These are phyloP conservation scores for Saccopteryx leptura DNA, from an alignment of 2,113 vertebrate species.

Conservation along the genomic window DNA sequence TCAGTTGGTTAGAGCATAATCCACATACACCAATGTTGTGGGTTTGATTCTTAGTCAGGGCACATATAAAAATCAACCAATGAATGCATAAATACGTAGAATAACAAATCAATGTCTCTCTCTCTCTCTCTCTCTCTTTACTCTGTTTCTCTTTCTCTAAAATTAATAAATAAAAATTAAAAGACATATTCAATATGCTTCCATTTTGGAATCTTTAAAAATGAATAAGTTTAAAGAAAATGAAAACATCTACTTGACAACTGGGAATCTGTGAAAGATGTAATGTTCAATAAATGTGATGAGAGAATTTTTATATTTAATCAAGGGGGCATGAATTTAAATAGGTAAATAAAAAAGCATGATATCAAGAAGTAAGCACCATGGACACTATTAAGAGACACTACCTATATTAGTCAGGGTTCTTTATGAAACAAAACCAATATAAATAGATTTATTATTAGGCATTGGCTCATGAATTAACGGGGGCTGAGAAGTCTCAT, in stretches of 20 bases:
- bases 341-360: neutral
- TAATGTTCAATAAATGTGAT: neutral
- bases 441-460: neutral
- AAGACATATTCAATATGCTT: constrained; percentile 15
- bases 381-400: neutral
- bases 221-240: constrained; percentile 24
- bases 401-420: neutral
- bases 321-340: neutral
- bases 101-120: too few species aligned
- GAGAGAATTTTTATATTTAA: constrained; percentile 49
- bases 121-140: too few species aligned
- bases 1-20: too few species aligned
- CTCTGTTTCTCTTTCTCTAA: too few species aligned
- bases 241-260: constrained; percentile 2
- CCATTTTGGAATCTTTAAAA: constrained; percentile 53
- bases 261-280: neutral
- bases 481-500: neutral
- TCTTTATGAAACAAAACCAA: neutral
- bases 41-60: too few species aligned
- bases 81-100: too few species aligned
- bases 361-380: neutral
- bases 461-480: neutral
- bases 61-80: too few species aligned
- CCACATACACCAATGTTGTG: too few species aligned
- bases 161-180: neutral